A percentile compares a stretch with the other conserved stretches of the same genome.
These are phyloP conservation scores for Nemopilema nomurai DNA, from an alignment of 30 jellyfish, hydroid and myxozoan genomes.

Conservation along the genomic window DNA sequence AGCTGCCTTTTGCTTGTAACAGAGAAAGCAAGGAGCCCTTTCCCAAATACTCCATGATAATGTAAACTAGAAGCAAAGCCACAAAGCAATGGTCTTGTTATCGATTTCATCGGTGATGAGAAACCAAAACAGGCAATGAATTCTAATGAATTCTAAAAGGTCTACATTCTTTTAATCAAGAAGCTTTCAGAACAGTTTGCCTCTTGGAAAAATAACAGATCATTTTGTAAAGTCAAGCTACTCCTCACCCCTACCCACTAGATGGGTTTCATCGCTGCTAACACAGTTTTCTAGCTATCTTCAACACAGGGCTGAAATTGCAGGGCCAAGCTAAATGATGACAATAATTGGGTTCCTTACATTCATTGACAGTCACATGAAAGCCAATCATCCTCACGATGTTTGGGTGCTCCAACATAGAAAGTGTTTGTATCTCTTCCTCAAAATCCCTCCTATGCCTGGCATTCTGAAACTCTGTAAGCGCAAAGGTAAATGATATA, in stretches of 20 bases:
- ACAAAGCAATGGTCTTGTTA: no score
- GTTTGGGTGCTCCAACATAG: constrained; percentile 26
- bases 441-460: constrained; percentile 40
- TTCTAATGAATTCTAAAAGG: background rate
- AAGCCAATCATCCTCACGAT: constrained; percentile 18
- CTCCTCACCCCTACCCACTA: no score
- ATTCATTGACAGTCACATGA: background rate
- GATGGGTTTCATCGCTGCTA: no score
- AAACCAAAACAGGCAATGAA: background rate
- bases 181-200: no score
- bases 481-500: background rate
- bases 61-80: constrained; percentile 18
- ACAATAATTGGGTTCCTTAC: background rate
- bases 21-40: constrained; percentile 23
- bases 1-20: background rate
- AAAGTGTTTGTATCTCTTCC: constrained; percentile 17
- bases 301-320: no score
- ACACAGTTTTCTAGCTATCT: no score
- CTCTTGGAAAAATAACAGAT: no score
- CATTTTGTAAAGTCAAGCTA: no score
- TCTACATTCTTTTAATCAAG: background rate
- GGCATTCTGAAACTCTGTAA: constrained; percentile 8
- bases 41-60: constrained; percentile 35
- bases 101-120: no score
- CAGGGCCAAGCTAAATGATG: background rate